Evolutionary conservation across 1,140 invertebrate species (phyloP).

Genomic region (Listronotus bonariensis): DNA sequence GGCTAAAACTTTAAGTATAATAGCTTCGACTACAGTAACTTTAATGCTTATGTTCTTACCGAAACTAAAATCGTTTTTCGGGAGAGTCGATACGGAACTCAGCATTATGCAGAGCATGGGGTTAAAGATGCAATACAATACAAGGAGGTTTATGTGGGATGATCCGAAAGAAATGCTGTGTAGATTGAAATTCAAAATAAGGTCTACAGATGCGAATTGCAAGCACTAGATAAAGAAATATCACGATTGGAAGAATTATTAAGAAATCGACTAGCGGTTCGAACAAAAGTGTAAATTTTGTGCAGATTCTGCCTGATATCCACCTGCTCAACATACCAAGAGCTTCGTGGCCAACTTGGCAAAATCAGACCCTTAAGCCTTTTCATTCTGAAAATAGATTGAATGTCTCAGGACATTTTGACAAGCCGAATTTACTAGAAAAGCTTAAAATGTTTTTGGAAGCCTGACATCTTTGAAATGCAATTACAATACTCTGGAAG

Average conservation of each 20-base stretch:
- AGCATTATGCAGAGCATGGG: conserved; percentile 84
- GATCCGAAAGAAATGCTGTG: conserved; percentile 79
- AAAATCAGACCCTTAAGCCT: conserved; percentile 4
- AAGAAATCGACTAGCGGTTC: conserved; percentile 1
- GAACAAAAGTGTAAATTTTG: neutral
- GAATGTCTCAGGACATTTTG: conserved; percentile 14
- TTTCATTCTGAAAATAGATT: conserved; percentile 41
- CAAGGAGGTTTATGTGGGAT: conserved; percentile 73
- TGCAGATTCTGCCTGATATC: conserved; percentile 16
- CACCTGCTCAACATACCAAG: conserved; percentile 12
- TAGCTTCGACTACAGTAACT: conserved; percentile 84
- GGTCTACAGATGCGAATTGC: conserved; percentile 83
- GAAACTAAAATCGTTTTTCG: conserved; percentile 69
- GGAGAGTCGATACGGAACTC: conserved; percentile 67
- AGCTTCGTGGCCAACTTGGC: conserved; percentile 54
- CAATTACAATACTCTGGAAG: conserved; percentile 14
- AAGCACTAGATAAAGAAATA: conserved; percentile 80
- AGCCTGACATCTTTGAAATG: conserved; percentile 29
- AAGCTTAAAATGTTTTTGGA: conserved; percentile 36
- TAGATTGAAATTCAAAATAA: conserved; percentile 90
- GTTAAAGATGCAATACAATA: conserved; percentile 85
- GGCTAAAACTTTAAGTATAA: conserved; percentile 79
- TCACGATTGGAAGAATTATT: conserved; percentile 65
- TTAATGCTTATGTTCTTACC: conserved; percentile 86
- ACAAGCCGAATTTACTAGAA: conserved; percentile 21